Evolutionary conservation across 2,888 invertebrate genomes (phyloP), one percentile per base, ranked within the genome.

Genomic region (Marronus borbonicus): DNA sequence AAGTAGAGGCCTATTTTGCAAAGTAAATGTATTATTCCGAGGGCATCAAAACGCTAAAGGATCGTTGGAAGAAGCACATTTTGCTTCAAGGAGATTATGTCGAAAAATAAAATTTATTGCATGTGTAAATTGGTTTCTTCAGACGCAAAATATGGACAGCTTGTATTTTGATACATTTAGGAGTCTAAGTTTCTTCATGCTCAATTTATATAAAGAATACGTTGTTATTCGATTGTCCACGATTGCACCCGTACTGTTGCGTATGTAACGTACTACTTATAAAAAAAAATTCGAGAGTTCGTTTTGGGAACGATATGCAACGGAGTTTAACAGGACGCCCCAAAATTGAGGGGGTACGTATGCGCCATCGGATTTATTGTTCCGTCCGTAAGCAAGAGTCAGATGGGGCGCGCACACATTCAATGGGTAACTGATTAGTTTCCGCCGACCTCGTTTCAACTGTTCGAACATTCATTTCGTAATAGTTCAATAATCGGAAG

Each of bases 401-500:
- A 49, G 72, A 62, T 76, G 77, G 78, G 77, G 77, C 76, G 74
- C 76, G 80, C 79, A 81, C 80, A 81, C 80, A 78, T 79, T 82
- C 82, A 84, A 83, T 83, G 81, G 24, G 82, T 78, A 83, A 84
- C 83, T 85, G 85, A 86, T 86, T 86, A 86, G 86, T 84, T 86
- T 86, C 86, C 86, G 85, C 81, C 81, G 81, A 84, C 83, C 83
- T 83, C 82, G 82, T 79, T 80, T 72, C 81, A 85, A 52, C 14
- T 84, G 85, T 85, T 84, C 82, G 85, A 83, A 79, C 79, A 79
- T 76, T 79, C 79, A 76, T 65, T 79, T 75, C 62, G 74, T 79
- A 79, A 85, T 84, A 83, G 85, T 85, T 85, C 84, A 83, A 85
- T 85, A 84, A 85, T 84, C 85, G 85, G 85, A 86, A 85, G 84